Conservation (phyloP, 1,140 invertebrate species). For the Myzus persicae region DNA sequence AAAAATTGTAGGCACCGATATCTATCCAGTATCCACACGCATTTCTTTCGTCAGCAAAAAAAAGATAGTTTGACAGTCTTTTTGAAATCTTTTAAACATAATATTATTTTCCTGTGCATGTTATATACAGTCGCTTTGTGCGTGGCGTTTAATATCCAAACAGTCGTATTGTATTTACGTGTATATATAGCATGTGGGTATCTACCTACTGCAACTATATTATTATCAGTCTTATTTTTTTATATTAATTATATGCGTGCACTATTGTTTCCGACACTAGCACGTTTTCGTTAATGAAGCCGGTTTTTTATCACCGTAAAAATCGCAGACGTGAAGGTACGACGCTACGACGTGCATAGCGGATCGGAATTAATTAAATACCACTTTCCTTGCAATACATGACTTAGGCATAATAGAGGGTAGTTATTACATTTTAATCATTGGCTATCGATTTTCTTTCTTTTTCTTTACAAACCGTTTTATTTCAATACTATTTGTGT, state of each 20-base stretch:
- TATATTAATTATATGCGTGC: neutral
- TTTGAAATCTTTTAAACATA: neutral
- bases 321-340: neutral
- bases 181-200: neutral
- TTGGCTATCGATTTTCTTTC: neutral
- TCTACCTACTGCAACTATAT: neutral
- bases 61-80: neutral
- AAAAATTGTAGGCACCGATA: too few species aligned
- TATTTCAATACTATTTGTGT: neutral
- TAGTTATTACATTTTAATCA: neutral
- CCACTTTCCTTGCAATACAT: neutral
- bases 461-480: neutral
- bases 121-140: neutral
- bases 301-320: neutral
- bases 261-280: neutral
- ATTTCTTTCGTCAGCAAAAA: too few species aligned
- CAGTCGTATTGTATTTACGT: neutral
- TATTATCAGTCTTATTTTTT: conserved; percentile 7
- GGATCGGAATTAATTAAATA: neutral
- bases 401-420: neutral
- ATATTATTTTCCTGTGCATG: neutral
- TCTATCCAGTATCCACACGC: too few species aligned
- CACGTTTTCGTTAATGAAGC: conserved; percentile 17
- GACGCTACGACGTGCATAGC: neutral
- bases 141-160: neutral